Base-by-base conservation (phyloP, 2,797 vertebrate genomes). In the Arnoldichthys spilopterus region DNA sequence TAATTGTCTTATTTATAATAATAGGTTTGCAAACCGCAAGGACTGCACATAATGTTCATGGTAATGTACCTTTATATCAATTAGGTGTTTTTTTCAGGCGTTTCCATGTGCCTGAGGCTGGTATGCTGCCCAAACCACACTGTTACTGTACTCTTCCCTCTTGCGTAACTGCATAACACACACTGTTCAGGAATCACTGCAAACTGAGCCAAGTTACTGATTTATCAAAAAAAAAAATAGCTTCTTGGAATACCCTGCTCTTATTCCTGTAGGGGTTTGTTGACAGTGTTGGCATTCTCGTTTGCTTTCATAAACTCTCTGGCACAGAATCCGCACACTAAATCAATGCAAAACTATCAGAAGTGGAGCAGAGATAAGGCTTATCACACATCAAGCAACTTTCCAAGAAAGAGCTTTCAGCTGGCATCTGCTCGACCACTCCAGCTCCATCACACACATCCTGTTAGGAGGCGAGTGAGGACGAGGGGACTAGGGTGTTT, bases 301-400 rank as follows among this genome's bases (percentile, higher is more conserved):
- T 5, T 20, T 1, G 16, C 16, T 59, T 64, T 64, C 34, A 72
- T 78, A 54, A 78, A 72, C 32, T 30, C 22, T 8, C 12, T 47
- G 28, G 70, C 62, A 59, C 54, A 20, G 37, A 20, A 72, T 32
- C n/a, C 1, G 51, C 61, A 12, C 51, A 34, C 40, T 67, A 74
- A 67, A 68, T 74, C 54, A 74, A n/a, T 22, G 43, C 30, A n/a
- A 6, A 68, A 67, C 30, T 61, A 43, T 74, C 63, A 51, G 43
- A 45, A 74, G 63, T 58, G 61, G 43, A 80, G 16, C 24, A 4
- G 62, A 49, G 72, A 80, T 74, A 80, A 80, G 12, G 28, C 53
- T 81, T 72, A 81, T 81, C 68, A 72, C 40, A 76, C 49, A 67
- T 37, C 18, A 72, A 80, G 69, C 51, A 70, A 72, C 79, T 81